phyloP scores from a whole-genome alignment of 2,797 vertebrate species.

The Galago senegalensis region DNA sequence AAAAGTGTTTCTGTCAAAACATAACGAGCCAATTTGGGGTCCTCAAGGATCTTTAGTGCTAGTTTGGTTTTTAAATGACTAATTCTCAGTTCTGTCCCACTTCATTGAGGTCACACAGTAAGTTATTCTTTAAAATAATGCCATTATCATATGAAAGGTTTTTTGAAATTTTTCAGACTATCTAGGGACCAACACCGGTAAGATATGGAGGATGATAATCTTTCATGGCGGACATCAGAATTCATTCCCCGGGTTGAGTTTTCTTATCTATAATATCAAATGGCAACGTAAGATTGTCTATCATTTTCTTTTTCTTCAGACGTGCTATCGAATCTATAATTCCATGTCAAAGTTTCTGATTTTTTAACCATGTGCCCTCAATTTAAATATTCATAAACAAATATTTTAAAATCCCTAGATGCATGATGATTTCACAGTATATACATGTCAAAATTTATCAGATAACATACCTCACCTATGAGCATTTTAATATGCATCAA shows the following conservation, averaged over 20 bases:
- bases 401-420: slow-evolving; percentile 11
- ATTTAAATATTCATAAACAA: slow-evolving; percentile 11
- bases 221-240: neutral
- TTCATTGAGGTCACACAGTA: neutral
- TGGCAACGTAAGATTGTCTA: neutral
- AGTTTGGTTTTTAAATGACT: neutral
- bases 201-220: neutral
- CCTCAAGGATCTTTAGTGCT: neutral
- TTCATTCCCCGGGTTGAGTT: neutral
- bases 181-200: neutral
- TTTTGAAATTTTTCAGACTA: neutral
- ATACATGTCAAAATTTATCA: no score
- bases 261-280: neutral
- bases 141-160: neutral
- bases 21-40: neutral
- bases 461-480: no score
- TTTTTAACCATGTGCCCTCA: neutral
- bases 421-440: no score
- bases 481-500: no score
- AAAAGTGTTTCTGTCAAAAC: neutral
- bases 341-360: neutral
- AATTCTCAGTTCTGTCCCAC: neutral
- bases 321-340: neutral
- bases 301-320: neutral
- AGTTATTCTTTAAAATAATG: neutral